Base-by-base conservation (phyloP, 2,888 invertebrate genomes). In the Ashinkailepas kermadecensis region DNA sequence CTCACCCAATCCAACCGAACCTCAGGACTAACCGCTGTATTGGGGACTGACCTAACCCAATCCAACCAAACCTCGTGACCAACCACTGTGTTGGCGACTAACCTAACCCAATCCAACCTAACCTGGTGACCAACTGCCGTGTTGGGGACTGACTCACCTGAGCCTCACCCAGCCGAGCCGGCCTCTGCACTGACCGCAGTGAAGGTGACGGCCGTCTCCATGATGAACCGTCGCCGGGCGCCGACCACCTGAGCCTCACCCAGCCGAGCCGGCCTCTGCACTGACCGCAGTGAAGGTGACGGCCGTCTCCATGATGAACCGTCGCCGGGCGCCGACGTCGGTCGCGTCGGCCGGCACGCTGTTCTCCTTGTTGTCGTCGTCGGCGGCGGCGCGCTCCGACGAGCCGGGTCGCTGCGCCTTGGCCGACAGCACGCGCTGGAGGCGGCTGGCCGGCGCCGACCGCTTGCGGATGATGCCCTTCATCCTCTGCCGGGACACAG, bases 401-500 rank as follows among this genome's bases (percentile, higher is more conserved):
- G 90, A 91, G 83, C 59, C 15, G 59, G 74, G 74, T 7, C 74
- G 74, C 70, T 70, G 70, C 70, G 70, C 39, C 74, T 56, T 74
- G 21, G 74, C 74, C 54, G 90, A 90, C 81, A 90, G 86, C 67
- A 89, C 90, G 85, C 90, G 87, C 85, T 89, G 89, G 82, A 89
- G 90, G 88, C 91, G 90, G 83, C 88, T 92, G 87, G 89, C 88
- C 58, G 88, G 88, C 81, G 88, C 88, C 80, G 92, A 93, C 85
- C 93, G 90, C 87, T 93, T 93, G 85, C 93, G 91, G 86, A 92
- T 90, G 85, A 91, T 88, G 83, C 92, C 93, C 87, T 93, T 93
- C 87, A 91, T 92, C 89, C 93, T 93, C 92, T 93, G 90, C 23
- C 90, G 65, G 70, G 70, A 39, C 39, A 39, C 39, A 39, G 39